Base-by-base conservation (phyloP, 2,888 invertebrate genomes). In the Oligia fasciuncula region DNA sequence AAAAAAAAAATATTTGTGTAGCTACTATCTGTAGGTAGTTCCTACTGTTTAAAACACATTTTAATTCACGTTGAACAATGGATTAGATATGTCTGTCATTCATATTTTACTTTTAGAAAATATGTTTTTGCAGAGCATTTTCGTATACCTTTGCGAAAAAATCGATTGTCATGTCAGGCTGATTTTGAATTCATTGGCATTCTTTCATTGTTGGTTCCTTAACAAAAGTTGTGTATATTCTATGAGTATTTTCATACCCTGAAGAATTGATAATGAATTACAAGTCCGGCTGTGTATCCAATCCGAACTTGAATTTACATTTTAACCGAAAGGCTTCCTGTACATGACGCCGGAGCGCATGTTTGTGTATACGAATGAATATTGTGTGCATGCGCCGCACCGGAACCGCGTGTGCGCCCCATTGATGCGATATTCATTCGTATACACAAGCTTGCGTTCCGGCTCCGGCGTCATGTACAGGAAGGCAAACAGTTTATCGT, bases 261-360 rank as follows among this genome's bases (percentile, higher is more conserved):
- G 49, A 73, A 81, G 65, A 8, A 49, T 8, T 49, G 8, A 17
- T 40, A 40, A 29, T 62, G 1, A 62, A 69, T 23, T 14, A n/a
- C 49, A 23, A 67, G 8, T 70, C 51, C 69, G 29, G 9, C 17
- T 66, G 14, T 81, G 0, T 43, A 40, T 19, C 57, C 14, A 81
- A 67, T 73, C 43, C 13, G 23, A 73, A 14, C 49, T 66, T 81
- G n/a, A 14, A 66, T 57, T 13, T n/a, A 57, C 4, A 49, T 54
- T 68, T 83, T 63, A 68, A 54, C 19, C 35, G 19, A 54, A 19
- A 29, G 23, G 23, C 19, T 57, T 57, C 54, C 23, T 54, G 51
- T 49, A 51, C 51, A 51, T 5, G 17, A 51, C 54, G 54, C 54
- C 5, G 54, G 19, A 54, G 8, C 23, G 54, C 54, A 57, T 57